Base-by-base conservation (phyloP, 2,113 vertebrate genomes). In the Tringa solitaria region DNA sequence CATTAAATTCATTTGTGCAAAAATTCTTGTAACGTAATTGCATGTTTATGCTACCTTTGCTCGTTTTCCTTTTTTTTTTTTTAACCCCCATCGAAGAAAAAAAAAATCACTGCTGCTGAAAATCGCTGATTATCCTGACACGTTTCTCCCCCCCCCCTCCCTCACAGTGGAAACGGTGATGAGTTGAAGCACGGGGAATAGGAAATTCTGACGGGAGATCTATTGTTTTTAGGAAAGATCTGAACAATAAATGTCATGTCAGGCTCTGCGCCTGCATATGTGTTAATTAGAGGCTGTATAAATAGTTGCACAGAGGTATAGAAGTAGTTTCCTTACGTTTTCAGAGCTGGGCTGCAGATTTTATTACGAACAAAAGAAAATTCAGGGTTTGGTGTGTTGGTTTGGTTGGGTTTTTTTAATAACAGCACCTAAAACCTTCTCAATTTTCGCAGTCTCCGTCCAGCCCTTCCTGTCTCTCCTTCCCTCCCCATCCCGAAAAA, bases 1-100 rank as follows among this genome's bases (percentile, higher is more conserved):
- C 89, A 96, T 97, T 96, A 96, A 69, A 53, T 82, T 93, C 86
- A 95, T 96, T 95, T 89, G 85, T 75, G 92, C 72, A 84, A 90
- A 85, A 87, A 81, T 15, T 89, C 95, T 86, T 14, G 64, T 10
- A 35, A 56, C 48, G 24, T 81, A 82, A 94, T 93, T 89, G 89
- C 57, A 0, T 93, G 69, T 84, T 92, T 84, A 53, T 82, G 6
- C 24, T 95, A 91, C 96, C 73, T 96, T 92, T 84, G 64, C 57
- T 92, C 76, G 33, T 88, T 95, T 86, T 20, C 53, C 56, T 67
- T 51, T 10, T 35, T 73, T 79, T 57, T 72, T 75, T 53, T 43
- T 43, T 48, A 89, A 59, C 12, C 76, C 84, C 54, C 21, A 81
- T 93, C 73, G 73, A 88, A 87, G 45, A 50, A 54, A 54, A 17